Base-by-base conservation (phyloP, 2,888 invertebrate genomes). In the Sarcophaga subvicina region DNA sequence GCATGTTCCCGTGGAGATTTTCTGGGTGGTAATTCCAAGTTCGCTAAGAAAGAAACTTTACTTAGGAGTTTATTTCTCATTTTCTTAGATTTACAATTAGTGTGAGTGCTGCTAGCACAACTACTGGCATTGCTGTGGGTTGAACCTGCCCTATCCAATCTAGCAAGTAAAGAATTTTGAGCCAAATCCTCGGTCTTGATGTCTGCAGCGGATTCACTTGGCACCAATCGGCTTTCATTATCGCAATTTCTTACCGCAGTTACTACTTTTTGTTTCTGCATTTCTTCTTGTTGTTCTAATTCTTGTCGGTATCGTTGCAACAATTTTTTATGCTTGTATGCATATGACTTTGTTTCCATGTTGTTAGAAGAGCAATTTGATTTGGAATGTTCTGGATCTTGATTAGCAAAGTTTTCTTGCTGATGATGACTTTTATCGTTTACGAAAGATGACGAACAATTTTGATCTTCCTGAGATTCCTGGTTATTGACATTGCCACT, bases 1-100 rank as follows among this genome's bases (percentile, higher is more conserved):
- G 98, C 98, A 91, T 98, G 98, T 91, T 98, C 98, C 27, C 98
- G 94, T 0, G 98, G 98, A 0, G 97, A 97, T 91, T 98, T 98
- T 63, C 98, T 94, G 0, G 97, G 96, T 75, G 93, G 92, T 85
- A 93, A 88, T 73, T 93, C 93, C 45, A 90, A 86, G 83, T 88
- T 90, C 59, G 90, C 89, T 77, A 91, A 89, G 25, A 71, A 90
- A 22, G 92, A 89, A 4, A 92, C 89, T 81, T 92, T 89, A 11
- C 91, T 90, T 59, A 93, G 79, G 79, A 91, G 91, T 72, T 92
- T 93, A 62, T 92, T 90, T 14, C 91, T 90, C 49, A 89, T 91
- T 54, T 89, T 89, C 66, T 89, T 89, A 62, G 81, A 84, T 80
- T 89, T 89, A 60, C 90, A 64, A 20, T 80, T 60, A 20, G 90